Base-by-base conservation (phyloP, 2,888 invertebrate genomes). In the Nyleta sp. region DNA sequence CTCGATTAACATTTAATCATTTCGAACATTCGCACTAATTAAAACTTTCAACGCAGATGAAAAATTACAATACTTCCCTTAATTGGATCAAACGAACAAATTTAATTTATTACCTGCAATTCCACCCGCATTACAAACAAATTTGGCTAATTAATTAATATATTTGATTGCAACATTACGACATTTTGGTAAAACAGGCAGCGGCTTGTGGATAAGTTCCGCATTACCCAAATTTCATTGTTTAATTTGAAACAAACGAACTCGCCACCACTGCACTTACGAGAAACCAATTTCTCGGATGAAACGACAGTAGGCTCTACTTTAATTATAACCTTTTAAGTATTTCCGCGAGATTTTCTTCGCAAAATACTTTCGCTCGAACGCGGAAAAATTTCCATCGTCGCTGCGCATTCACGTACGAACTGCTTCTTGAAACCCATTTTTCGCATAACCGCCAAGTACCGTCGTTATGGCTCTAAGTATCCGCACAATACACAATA, bases 361-460 rank as follows among this genome's bases (percentile, higher is more conserved):
- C 7, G 10, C 20, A 13, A 71, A 67, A 55, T 46, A 46, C 20
- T 40, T 48, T 28, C 35, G 4, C 55, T 44, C 18, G 18, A 40
- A 15, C 28, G 20, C 10, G 15, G 42, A 53, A 57, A 70, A 59
- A 48, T 50, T 28, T 64, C 48, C 48, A 46, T 33, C 22, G 42
- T 24, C 33, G 33, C 13, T 17, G 50, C 50, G 40, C 55, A 31
- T 65, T 59, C 73, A 59, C 65, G 35, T 64, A 59, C 33, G 24
- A 72, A 50, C 59, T 52, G 20, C 59, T 52, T 44, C 65, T 73
- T 31, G 55, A 73, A 59, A 65, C 15, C 31, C 65, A 65, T 59
- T 65, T 73, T 57, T 57, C 57, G 65, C 59, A 59, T 73, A 73
- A 55, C 50, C 59, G 24, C 42, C 28, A 52, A 59, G 44, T 73